Percentiles rank a stretch among this genome's conserved stretches.
Conservation (phyloP, 1,140 invertebrate species). For the Atta colombica region DNA sequence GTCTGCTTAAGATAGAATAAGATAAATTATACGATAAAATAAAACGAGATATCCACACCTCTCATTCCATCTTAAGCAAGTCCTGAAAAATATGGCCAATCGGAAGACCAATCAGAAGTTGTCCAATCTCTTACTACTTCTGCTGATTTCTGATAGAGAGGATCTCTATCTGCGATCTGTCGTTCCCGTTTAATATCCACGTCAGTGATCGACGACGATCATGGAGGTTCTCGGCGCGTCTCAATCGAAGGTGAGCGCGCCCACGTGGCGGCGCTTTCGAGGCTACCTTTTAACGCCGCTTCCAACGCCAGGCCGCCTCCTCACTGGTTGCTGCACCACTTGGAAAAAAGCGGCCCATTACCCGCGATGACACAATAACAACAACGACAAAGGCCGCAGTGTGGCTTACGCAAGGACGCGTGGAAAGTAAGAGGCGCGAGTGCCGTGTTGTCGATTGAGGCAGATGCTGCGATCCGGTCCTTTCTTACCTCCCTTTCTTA, state of each 20-base stretch:
- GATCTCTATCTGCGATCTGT: not conserved
- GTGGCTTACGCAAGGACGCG: conserved; percentile 73
- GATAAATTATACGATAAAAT: too few relatives aligned
- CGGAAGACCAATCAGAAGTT: too few relatives aligned
- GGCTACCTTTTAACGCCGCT: conserved; percentile 73
- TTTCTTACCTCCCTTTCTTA: conserved; percentile 3
- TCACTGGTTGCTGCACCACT: conserved; percentile 25
- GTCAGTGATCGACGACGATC: not conserved
- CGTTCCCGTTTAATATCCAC: conserved; percentile 24
- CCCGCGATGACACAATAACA: conserved; percentile 77
- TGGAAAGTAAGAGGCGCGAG: conserved; percentile 68
- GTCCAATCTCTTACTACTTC: too few relatives aligned
- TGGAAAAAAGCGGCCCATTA: conserved; percentile 64
- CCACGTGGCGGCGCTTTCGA: conserved; percentile 76
- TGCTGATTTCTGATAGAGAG: too few relatives aligned
- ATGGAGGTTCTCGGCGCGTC: conserved; percentile 5
- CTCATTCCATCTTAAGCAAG: too few relatives aligned
- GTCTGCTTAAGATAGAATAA: too few relatives aligned
- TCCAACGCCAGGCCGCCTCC: conserved; percentile 53
- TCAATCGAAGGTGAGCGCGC: conserved; percentile 73
- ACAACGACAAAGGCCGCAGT: conserved; percentile 74
- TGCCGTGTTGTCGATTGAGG: conserved; percentile 3
- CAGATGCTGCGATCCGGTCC: conserved; percentile 22
- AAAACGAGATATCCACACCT: too few relatives aligned
- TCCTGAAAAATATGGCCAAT: too few relatives aligned